A percentile compares a stretch with the other conserved stretches of the same genome.
Conservation (phyloP, 1,140 invertebrate species). For the Orchestia grillus region DNA sequence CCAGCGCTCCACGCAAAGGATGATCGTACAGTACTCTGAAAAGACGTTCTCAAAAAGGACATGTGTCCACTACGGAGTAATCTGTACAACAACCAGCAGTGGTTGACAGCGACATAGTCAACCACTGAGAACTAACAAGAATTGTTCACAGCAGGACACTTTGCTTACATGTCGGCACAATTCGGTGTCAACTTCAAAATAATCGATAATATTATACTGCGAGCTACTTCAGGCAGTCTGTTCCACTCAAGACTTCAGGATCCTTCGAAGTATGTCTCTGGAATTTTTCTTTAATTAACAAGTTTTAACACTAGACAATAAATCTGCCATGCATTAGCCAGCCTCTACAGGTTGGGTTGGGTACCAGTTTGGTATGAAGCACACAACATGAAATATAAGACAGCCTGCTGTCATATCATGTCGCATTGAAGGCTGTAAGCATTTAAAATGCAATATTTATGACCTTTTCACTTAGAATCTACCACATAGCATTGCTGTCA, state of each 20-base stretch:
- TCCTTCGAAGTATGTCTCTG: not conserved
- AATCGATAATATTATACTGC: not conserved
- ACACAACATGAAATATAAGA: no score
- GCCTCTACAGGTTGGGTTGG: not conserved
- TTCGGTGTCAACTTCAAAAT: not conserved
- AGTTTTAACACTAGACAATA: no score
- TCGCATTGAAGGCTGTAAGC: not conserved
- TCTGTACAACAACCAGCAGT: no score
- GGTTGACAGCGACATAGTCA: no score
- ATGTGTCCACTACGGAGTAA: no score
- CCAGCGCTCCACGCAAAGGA: no score
- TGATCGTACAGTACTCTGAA: no score
- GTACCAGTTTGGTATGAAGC: no score
- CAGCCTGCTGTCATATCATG: no score
- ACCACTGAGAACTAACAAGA: no score
- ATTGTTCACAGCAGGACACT: not conserved
- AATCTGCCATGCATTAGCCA: not conserved
- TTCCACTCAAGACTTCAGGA: not conserved
- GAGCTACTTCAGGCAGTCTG: not conserved
- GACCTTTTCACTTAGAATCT: not conserved
- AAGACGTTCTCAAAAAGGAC: no score
- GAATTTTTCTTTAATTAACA: not conserved
- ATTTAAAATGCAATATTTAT: not conserved
- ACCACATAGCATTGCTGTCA: not conserved
- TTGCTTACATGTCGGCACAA: not conserved